phyloP scores from a whole-genome alignment of 2,888 invertebrate genomes.

The Abscondita cerata region DNA sequence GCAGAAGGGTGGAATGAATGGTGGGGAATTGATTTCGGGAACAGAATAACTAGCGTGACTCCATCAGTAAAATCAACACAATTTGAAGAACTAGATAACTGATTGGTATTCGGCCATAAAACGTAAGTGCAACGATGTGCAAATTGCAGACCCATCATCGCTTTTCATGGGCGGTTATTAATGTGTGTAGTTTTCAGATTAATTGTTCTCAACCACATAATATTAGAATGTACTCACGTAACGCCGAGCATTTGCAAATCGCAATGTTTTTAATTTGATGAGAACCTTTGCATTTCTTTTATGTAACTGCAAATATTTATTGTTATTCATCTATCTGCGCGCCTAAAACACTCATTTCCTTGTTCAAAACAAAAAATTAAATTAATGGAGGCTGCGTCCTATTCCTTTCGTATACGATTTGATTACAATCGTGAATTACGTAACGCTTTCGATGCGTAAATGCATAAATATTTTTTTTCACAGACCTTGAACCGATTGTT shows the following conservation, averaged over 20 bases:
- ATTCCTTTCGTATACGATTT: no score
- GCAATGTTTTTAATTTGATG: conserved; percentile 22
- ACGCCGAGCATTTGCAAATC: conserved; percentile 24
- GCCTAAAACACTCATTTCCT: background rate
- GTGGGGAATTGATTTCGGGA: no score
- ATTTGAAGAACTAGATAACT: no score
- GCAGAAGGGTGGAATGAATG: no score
- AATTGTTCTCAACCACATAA: conserved; percentile 23
- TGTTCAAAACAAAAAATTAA: background rate
- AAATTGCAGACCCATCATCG: no score
- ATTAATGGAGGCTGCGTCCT: background rate
- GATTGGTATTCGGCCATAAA: no score
- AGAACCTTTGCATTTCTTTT: conserved; percentile 22
- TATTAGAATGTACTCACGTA: conserved; percentile 21
- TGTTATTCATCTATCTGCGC: background rate
- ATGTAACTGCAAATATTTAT: background rate
- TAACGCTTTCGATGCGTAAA: background rate
- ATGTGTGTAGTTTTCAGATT: conserved; percentile 12
- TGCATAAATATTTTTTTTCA: conserved; percentile 7
- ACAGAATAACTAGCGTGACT: no score
- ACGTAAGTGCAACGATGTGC: no score
- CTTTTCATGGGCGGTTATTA: conserved; percentile 18
- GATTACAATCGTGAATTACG: no score
- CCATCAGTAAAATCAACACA: no score
- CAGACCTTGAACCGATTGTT: conserved; percentile 19